phyloP scores from a whole-genome alignment of 2,113 vertebrate species.

The Otis tarda region DNA sequence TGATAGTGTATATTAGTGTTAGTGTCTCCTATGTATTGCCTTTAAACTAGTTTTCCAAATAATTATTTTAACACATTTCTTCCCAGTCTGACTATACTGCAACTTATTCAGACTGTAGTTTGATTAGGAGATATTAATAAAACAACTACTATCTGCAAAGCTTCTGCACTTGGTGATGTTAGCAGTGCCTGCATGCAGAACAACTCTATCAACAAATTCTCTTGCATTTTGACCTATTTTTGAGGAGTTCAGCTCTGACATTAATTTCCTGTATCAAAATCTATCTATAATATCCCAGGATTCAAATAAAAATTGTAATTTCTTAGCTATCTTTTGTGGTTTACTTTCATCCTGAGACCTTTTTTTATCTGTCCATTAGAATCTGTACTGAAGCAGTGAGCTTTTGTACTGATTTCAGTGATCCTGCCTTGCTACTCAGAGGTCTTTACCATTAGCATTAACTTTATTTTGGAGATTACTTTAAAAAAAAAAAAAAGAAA shows the following conservation, averaged over 20 bases:
- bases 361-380: not conserved
- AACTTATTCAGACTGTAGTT: not conserved
- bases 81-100: not conserved
- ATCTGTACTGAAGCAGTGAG: not conserved
- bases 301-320: not conserved
- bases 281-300: not conserved
- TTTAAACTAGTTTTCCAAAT: not conserved
- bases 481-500: not conserved
- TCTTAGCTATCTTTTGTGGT: not conserved
- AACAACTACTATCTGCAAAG: not conserved
- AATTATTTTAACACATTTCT: not conserved
- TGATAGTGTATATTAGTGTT: not conserved
- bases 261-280: not conserved
- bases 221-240: not conserved
- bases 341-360: not conserved
- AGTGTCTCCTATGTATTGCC: not conserved
- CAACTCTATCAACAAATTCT: not conserved
- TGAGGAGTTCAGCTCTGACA: not conserved
- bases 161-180: not conserved
- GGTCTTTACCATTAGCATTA: not conserved
- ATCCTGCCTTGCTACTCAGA: not conserved
- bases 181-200: not conserved
- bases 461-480: not conserved
- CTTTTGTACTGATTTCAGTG: not conserved
- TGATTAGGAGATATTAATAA: not conserved